phyloP scores from a whole-genome alignment of 2,797 vertebrate genomes.

The Cyclura pinguis region DNA sequence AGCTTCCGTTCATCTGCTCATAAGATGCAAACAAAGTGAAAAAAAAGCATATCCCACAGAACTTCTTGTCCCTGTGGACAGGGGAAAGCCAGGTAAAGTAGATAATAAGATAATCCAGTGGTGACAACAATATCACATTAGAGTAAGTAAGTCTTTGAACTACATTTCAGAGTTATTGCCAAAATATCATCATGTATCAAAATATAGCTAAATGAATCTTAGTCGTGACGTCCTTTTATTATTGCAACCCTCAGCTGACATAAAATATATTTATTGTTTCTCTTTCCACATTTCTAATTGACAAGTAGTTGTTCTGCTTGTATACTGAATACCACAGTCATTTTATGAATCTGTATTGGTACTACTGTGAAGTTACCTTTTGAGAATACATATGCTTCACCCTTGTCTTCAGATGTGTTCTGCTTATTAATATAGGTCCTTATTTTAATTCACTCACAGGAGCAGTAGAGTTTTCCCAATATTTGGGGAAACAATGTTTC shows the following conservation, averaged over 20 bases:
- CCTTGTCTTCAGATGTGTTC: conserved; percentile 21
- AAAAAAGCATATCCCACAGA: background rate
- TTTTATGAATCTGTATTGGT: conserved; percentile 31
- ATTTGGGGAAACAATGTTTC: too few relatives aligned
- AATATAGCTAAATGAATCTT: background rate
- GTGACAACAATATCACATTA: background rate
- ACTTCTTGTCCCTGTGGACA: background rate
- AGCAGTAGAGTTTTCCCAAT: conserved; percentile 28
- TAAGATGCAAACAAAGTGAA: background rate
- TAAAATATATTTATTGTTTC: conserved; percentile 20
- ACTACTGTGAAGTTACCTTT: conserved; percentile 2
- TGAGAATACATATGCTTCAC: conserved; percentile 25
- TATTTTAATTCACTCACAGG: conserved; percentile 47
- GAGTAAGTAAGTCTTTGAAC: background rate
- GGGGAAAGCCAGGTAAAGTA: background rate
- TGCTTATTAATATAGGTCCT: conserved; percentile 49
- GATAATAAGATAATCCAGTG: background rate
- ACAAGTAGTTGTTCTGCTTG: conserved; percentile 10
- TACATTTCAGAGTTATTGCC: background rate
- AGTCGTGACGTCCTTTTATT: background rate
- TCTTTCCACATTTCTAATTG: conserved; percentile 10
- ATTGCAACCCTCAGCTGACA: background rate
- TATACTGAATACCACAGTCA: conserved; percentile 40
- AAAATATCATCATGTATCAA: background rate
- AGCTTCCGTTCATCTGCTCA: background rate